A percentile compares a stretch with the other conserved stretches of the same genome.
Evolutionary conservation across 2,113 vertebrate genomes (phyloP).

Genomic region (Chaetops frenatus): DNA sequence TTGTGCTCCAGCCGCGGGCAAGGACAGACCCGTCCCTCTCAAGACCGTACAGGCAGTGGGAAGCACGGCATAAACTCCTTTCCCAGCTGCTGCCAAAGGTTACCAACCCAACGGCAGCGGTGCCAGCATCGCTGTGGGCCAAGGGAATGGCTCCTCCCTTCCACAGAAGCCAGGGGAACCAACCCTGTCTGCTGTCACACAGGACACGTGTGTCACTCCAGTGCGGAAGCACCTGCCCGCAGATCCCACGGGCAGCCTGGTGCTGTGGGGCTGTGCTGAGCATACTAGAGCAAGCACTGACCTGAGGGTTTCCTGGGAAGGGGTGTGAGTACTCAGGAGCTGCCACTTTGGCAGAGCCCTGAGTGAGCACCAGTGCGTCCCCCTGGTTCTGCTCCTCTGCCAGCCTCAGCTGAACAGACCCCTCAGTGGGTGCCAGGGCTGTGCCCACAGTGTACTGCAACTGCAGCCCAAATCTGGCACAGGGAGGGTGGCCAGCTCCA

Average conservation of each 20-base stretch:
- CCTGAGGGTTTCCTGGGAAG: background rate
- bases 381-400: background rate
- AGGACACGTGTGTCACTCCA: fast-evolving
- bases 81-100: background rate
- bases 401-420: background rate
- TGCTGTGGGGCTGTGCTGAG: background rate
- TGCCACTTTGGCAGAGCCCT: background rate
- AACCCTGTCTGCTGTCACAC: fast-evolving
- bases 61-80: background rate
- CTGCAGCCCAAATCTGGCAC: background rate
- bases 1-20: slow-evolving; percentile 12
- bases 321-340: background rate
- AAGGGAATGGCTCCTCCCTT: background rate
- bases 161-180: fast-evolving
- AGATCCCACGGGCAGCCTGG: background rate
- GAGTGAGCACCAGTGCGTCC: background rate
- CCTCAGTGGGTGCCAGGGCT: background rate
- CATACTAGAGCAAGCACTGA: fast-evolving
- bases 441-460: background rate
- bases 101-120: background rate
- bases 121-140: fast-evolving
- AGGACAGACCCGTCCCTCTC: slow-evolving; percentile 5
- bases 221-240: background rate
- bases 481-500: background rate
- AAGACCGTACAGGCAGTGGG: slow-evolving; percentile 24